These are phyloP conservation scores for Romanomermis culicivorax DNA, from an alignment of 2,888 invertebrate species.

Conservation along the genomic window DNA sequence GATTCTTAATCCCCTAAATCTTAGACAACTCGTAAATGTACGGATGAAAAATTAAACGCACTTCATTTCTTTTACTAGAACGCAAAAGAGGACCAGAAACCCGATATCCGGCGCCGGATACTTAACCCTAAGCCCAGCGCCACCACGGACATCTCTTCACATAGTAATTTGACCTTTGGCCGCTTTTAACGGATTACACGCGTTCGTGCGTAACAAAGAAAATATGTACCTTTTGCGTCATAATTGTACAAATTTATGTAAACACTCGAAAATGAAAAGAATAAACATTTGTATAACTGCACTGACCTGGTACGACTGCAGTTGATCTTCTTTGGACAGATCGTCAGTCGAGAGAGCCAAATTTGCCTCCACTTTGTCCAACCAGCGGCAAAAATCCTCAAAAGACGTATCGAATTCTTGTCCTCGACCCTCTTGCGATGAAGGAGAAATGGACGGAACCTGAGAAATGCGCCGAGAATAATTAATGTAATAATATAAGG, in stretches of 20 bases:
- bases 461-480: too few species aligned
- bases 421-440: neutral
- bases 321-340: neutral
- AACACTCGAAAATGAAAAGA: neutral
- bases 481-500: too few species aligned
- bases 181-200: neutral
- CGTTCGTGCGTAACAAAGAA: neutral
- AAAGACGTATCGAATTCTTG: conserved; percentile 25
- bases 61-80: neutral
- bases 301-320: neutral
- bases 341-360: conserved; percentile 23
- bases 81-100: too few species aligned
- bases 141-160: too few species aligned
- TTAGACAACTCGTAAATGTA: too few species aligned
- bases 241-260: neutral
- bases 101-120: too few species aligned
- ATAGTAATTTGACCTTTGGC: neutral
- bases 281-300: neutral
- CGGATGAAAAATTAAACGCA: neutral
- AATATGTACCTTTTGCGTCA: too few species aligned
- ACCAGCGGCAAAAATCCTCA: conserved; percentile 26
- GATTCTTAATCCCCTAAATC: too few species aligned
- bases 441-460: too few species aligned
- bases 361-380: conserved; percentile 27
- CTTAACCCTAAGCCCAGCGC: too few species aligned